Evolutionary conservation across 2,797 vertebrate genomes (phyloP), one percentile per base, ranked within the genome.

Genomic region (Halcyon chelicuti): DNA sequence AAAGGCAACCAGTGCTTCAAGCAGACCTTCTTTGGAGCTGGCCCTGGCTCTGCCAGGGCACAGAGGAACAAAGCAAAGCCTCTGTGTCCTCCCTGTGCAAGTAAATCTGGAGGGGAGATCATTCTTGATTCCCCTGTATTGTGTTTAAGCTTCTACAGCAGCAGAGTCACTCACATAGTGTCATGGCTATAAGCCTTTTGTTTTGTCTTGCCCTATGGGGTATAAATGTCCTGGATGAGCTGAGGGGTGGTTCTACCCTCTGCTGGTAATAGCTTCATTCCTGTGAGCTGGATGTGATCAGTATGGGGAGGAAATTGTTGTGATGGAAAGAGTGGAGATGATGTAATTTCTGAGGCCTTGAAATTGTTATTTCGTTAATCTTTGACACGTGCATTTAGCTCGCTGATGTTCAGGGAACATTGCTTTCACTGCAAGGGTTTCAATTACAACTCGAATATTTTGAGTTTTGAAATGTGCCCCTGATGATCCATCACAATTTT

Each of bases 401-500:
- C 60, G 29, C 61, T 86, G 4, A 46, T 51, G 72, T 77, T 86
- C 7, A 9, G 20, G 77, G 87, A 87, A 21, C 26, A 80, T 74
- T 39, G 14, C 60, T 94, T 94, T 94, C 51, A 49, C 65, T 81
- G 66, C 26, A 86, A 96, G 57, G 85, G 71, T 93, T 97, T 95
- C 71, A 90, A 35, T 96, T 96, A 81, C 4, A 7, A 51, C 81
- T 67, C 62, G 71, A 82, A 31, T 65, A 82, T 95, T 95, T 95
- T 76, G 47, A 86, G 85, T 77, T 94, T 93, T 94, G 63, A 97
- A 96, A 97, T 91, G 76, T 94, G 97, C 97, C 79, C 16, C 92
- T 93, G 37, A 94, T 97, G 93, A 97, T 98, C 97, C 97, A 97
- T 98, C 93, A 57, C 61, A 83, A 12, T 68, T 85, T 88, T 82